Percentiles rank a stretch among this genome's conserved stretches.
phyloP scores from a whole-genome alignment of 2,113 vertebrate genomes.

The Elephas maximus region DNA sequence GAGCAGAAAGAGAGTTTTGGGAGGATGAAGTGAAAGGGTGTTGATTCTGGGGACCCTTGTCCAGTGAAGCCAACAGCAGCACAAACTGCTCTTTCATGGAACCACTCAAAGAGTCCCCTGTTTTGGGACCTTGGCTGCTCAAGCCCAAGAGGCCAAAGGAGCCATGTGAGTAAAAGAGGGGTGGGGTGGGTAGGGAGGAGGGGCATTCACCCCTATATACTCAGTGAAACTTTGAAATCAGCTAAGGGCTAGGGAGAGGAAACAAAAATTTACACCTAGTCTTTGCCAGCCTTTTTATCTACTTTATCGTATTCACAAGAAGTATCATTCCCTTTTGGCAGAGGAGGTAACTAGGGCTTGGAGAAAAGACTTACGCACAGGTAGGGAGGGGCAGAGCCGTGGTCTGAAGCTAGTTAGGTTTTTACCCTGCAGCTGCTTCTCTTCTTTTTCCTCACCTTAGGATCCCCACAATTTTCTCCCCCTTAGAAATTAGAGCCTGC shows the following conservation, averaged over 20 bases:
- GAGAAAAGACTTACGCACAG: neutral
- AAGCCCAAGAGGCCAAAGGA: neutral
- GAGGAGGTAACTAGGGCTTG: neutral
- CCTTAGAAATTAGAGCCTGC: neutral
- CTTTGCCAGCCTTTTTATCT: neutral
- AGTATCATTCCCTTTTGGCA: neutral
- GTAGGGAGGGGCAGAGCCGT: neutral
- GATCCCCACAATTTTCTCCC: neutral
- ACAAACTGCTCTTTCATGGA: conserved; percentile 70
- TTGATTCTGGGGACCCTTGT: neutral
- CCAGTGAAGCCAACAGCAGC: neutral
- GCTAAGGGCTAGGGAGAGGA: neutral
- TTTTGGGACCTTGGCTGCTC: conserved; percentile 12
- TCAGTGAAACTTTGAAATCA: neutral
- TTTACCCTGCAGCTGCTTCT: neutral
- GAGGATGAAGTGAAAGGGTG: neutral
- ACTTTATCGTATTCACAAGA: neutral
- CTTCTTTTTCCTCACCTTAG: neutral
- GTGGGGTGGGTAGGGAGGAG: neutral
- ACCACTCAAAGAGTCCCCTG: conserved; percentile 63
- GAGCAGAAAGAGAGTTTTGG: neutral
- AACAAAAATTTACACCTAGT: neutral
- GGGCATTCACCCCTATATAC: neutral
- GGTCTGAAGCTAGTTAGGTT: neutral
- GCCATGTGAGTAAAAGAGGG: neutral